phyloP scores from a whole-genome alignment of 1,140 invertebrate genomes.

The Teleogryllus occipitalis region DNA sequence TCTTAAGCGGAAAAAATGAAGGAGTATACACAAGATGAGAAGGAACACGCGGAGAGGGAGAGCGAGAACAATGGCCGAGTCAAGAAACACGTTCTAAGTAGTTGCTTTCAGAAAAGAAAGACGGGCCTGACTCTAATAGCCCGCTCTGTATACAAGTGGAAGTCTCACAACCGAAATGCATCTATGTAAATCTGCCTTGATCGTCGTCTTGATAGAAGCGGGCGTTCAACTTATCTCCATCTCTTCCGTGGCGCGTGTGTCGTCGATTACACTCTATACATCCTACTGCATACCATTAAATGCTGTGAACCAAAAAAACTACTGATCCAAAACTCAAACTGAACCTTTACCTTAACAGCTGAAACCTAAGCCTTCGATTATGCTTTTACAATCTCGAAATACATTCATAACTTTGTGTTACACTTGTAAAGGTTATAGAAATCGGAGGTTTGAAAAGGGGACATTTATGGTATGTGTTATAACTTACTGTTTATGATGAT shows the following conservation, averaged over 20 bases:
- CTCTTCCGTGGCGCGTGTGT: not conserved
- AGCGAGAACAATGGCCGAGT: not conserved
- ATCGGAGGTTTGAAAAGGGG: no score
- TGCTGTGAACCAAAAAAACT: no score
- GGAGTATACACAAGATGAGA: not conserved
- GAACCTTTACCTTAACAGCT: no score
- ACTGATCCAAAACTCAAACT: no score
- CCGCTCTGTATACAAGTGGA: not conserved
- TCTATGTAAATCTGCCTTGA: not conserved
- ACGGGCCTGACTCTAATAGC: not conserved
- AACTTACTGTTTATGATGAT: no score
- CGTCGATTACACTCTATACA: not conserved
- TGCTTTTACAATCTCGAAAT: no score
- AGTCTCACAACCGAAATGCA: not conserved
- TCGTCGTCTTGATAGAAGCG: not conserved
- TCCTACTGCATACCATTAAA: no score
- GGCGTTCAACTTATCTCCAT: not conserved
- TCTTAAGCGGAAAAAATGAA: constrained; percentile 5
- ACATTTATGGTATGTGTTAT: no score
- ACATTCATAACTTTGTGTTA: no score
- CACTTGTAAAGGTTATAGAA: no score
- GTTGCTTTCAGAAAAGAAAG: not conserved
- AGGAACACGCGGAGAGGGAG: not conserved
- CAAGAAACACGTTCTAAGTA: not conserved
- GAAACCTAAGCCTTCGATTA: no score